phyloP scores from a whole-genome alignment of 1,140 invertebrate species.

The Archegozetes longisetosus region DNA sequence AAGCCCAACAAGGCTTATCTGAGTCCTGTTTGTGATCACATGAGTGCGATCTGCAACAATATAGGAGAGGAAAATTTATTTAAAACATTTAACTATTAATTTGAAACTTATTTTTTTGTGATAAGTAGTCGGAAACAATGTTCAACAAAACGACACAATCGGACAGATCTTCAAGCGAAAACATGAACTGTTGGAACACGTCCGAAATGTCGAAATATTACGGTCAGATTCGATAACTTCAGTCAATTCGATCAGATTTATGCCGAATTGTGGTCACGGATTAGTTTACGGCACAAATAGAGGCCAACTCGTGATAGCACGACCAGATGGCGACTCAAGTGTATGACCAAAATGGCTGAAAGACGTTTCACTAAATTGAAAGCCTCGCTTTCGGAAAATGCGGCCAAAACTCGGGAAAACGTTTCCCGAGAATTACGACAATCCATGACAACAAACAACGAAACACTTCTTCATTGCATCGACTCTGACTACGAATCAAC shows the following conservation, averaged over 20 bases:
- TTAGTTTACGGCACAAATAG: constrained; percentile 68
- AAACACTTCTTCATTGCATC: background rate
- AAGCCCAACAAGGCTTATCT: no score
- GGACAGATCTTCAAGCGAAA: no score
- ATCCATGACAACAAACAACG: constrained; percentile 1
- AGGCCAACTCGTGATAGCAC: constrained; percentile 51
- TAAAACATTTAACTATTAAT: no score
- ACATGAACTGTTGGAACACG: constrained; percentile 37
- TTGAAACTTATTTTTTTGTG: no score
- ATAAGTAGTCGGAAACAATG: no score
- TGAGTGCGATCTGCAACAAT: no score
- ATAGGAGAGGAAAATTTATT: no score
- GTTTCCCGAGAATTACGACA: constrained; percentile 11
- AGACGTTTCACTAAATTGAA: constrained; percentile 8
- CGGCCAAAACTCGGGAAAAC: constrained; percentile 11
- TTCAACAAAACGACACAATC: no score
- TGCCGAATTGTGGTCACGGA: constrained; percentile 59
- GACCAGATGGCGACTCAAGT: no score
- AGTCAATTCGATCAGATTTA: constrained; percentile 67
- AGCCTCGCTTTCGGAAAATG: constrained; percentile 6
- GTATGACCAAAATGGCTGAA: constrained; percentile 14
- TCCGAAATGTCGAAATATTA: constrained; percentile 44
- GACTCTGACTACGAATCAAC: constrained; percentile 4
- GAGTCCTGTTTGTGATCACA: no score
- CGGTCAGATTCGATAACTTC: constrained; percentile 29